These are phyloP conservation scores for Idaea aversata DNA, from an alignment of 2,888 invertebrate genomes.

Conservation along the genomic window DNA sequence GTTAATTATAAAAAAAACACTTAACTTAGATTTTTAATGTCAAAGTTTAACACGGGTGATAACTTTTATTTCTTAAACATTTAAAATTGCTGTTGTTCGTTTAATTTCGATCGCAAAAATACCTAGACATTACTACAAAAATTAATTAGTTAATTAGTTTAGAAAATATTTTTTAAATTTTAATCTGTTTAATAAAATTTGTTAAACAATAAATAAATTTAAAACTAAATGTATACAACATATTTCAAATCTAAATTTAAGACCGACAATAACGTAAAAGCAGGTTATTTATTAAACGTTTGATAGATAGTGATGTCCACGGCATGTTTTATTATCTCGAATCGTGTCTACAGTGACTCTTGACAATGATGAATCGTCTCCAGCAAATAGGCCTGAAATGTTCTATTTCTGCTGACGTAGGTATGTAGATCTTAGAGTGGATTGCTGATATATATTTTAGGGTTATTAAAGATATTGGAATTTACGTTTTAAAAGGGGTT, in stretches of 20 bases:
- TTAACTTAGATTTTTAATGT: neutral
- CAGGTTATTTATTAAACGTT: conserved; percentile 1
- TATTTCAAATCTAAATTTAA: neutral
- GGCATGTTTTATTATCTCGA: conserved; percentile 26
- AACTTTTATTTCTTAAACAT: neutral
- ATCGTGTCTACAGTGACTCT: conserved; percentile 18
- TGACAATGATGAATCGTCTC: conserved; percentile 30
- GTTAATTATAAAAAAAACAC: no score
- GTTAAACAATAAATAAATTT: no score
- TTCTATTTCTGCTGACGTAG: neutral
- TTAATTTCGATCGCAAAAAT: neutral
- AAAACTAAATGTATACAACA: neutral
- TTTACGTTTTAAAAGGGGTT: neutral
- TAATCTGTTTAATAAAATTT: no score
- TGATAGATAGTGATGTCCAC: conserved; percentile 5
- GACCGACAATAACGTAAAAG: neutral
- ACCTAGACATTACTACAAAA: neutral
- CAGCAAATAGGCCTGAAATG: neutral
- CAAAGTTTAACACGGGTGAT: neutral
- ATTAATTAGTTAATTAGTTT: neutral
- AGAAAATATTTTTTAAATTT: no score
- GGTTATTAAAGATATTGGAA: neutral
- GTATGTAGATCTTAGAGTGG: neutral
- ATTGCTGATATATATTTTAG: neutral
- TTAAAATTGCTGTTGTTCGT: neutral